Conservation (phyloP, 2,888 invertebrate genomes). For the Palloptera scutellata region DNA sequence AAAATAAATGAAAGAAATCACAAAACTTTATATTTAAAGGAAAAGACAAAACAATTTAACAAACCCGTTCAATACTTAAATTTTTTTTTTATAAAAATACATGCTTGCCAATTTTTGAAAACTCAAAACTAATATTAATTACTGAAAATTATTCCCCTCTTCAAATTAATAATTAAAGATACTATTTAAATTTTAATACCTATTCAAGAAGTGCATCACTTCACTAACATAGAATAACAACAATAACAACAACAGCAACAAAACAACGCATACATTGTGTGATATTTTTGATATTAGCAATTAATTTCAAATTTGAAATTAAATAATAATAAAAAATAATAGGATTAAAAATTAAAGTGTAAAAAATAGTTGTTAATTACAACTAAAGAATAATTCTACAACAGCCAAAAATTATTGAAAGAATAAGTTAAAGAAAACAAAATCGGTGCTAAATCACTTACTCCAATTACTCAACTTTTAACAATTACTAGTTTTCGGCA, state of each 20-base stretch:
- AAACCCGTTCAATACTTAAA: slow-evolving; percentile 24
- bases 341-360: slow-evolving; percentile 5
- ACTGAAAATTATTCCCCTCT: no score
- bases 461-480: no score
- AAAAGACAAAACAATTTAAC: slow-evolving; percentile 1
- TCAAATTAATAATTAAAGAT: background rate
- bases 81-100: slow-evolving; percentile 34
- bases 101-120: slow-evolving; percentile 45
- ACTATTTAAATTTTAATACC: no score
- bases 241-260: background rate
- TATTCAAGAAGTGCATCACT: no score
- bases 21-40: slow-evolving; percentile 25
- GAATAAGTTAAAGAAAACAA: no score
- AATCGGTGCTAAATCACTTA: no score
- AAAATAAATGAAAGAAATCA: slow-evolving; percentile 27
- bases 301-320: slow-evolving; percentile 34
- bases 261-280: slow-evolving; percentile 41
- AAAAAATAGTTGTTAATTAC: slow-evolving; percentile 3
- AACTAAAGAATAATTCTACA: no score
- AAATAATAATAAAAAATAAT: slow-evolving; percentile 6
- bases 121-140: slow-evolving; percentile 14
- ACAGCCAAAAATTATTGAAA: no score
- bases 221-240: no score
- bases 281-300: slow-evolving; percentile 56
- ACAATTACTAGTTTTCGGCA: no score